Conservation (phyloP, 92 coral and sea anemone genomes). For the Virgularia gustaviana region DNA sequence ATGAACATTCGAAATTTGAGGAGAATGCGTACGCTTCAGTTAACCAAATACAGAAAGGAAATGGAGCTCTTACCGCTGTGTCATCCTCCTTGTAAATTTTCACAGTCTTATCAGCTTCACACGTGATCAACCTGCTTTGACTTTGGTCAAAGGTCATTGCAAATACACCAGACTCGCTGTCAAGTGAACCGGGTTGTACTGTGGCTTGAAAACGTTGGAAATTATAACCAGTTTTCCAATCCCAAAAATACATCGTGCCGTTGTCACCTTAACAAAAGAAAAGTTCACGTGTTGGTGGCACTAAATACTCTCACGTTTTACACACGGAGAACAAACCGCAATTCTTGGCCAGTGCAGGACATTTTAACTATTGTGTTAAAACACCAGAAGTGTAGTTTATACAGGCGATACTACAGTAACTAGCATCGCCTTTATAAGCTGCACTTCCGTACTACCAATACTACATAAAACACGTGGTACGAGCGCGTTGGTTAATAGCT, state of each 20-base stretch:
- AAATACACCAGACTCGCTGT: slow-evolving; percentile 95
- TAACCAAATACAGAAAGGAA: neutral
- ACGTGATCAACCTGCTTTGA: slow-evolving; percentile 87
- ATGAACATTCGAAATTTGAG: no score
- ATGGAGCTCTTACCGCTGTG: slow-evolving; percentile 64
- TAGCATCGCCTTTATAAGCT: no score
- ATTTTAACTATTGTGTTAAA: no score
- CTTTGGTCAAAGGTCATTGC: slow-evolving; percentile 93
- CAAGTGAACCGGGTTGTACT: slow-evolving; percentile 96
- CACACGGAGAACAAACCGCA: no score
- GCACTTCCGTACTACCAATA: no score
- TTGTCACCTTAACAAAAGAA: slow-evolving; percentile 68
- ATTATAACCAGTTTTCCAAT: slow-evolving; percentile 97
- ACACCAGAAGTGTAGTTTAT: no score
- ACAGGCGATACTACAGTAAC: no score
- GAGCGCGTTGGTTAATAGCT: no score
- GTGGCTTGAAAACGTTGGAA: slow-evolving; percentile 91
- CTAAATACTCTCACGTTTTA: no score
- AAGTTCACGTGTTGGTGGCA: no score
- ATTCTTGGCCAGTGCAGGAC: no score
- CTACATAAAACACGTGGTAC: no score
- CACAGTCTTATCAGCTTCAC: slow-evolving; percentile 96
- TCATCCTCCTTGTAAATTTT: slow-evolving; percentile 96
- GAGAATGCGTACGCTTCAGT: neutral
- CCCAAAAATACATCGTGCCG: slow-evolving; percentile 99